phyloP scores from a whole-genome alignment of 2,888 invertebrate species.

The Palloptera scutellata region DNA sequence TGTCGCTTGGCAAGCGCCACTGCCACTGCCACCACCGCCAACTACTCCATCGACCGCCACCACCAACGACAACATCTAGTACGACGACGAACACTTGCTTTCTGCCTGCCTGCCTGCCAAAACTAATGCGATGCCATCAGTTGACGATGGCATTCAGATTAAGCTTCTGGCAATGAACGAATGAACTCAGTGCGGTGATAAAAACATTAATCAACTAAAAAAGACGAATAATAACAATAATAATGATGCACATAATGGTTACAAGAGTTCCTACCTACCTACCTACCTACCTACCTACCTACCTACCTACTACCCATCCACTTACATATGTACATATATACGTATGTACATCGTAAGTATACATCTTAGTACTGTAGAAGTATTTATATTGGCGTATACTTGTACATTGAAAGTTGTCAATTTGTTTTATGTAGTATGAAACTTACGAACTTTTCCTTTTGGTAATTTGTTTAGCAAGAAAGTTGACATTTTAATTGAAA shows the following conservation, averaged over 20 bases:
- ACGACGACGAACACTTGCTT: neutral
- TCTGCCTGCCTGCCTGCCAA: slow-evolving; percentile 34
- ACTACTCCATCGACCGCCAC: slow-evolving; percentile 4
- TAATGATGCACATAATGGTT: neutral
- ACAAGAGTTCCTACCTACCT: neutral
- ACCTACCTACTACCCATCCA: no score
- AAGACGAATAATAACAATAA: slow-evolving; percentile 5
- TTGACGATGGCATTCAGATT: slow-evolving; percentile 63
- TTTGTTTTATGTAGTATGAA: no score
- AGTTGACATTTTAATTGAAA: no score
- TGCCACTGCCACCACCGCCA: slow-evolving; percentile 10
- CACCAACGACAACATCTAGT: slow-evolving; percentile 9
- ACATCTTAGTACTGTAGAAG: no score
- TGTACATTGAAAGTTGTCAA: no score
- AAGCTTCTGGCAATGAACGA: slow-evolving; percentile 60
- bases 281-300: no score
- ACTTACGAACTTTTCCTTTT: no score
- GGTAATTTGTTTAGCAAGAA: no score
- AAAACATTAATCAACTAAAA: slow-evolving; percentile 18
- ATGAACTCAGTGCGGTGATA: slow-evolving; percentile 65
- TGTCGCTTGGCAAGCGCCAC: slow-evolving; percentile 28
- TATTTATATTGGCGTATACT: no score
- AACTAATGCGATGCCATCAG: slow-evolving; percentile 64
- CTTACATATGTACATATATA: no score
- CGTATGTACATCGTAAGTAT: no score